phyloP scores from a whole-genome alignment of 30 jellyfish, hydroid and myxozoan species.

The Chrysaora quinquecirrha region DNA sequence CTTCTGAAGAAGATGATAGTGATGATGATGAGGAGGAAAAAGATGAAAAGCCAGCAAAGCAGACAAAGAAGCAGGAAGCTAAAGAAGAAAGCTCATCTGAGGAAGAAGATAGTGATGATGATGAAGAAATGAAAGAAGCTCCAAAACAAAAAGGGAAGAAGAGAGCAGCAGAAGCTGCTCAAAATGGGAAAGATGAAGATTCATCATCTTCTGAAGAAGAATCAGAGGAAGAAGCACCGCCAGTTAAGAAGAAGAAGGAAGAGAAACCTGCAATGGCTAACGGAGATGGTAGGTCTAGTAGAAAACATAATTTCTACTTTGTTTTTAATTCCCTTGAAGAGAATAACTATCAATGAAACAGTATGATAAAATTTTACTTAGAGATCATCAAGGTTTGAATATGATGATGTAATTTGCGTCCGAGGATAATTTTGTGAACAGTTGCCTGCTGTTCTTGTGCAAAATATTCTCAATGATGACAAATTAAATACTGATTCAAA shows the following conservation, averaged over 20 bases:
- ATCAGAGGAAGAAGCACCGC: constrained; percentile 10
- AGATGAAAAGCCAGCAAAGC: constrained; percentile 48
- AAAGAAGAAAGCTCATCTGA: constrained; percentile 42
- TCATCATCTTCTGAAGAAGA: constrained; percentile 52
- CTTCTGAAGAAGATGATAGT: constrained; percentile 46
- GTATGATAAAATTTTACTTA: too few species aligned
- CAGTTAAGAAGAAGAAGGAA: background rate
- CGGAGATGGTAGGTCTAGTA: constrained; percentile 12
- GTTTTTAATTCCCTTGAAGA: too few species aligned
- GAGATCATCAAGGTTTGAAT: background rate
- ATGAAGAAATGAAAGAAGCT: constrained; percentile 9
- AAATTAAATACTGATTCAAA: background rate
- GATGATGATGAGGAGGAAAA: constrained; percentile 67
- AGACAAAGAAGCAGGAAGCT: constrained; percentile 29
- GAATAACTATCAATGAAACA: too few species aligned
- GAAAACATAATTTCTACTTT: too few species aligned
- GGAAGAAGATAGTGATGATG: constrained; percentile 56
- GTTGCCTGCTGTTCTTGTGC: constrained; percentile 36
- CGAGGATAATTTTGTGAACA: constrained; percentile 30
- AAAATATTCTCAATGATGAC: constrained; percentile 11
- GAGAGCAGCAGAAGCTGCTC: constrained; percentile 14
- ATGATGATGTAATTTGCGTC: constrained; percentile 47
- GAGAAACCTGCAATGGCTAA: background rate
- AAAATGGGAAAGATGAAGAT: constrained; percentile 11
- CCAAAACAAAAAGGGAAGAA: constrained; percentile 4